phyloP scores from a whole-genome alignment of 2,888 invertebrate species.

The Cryptocephalus moraei region DNA sequence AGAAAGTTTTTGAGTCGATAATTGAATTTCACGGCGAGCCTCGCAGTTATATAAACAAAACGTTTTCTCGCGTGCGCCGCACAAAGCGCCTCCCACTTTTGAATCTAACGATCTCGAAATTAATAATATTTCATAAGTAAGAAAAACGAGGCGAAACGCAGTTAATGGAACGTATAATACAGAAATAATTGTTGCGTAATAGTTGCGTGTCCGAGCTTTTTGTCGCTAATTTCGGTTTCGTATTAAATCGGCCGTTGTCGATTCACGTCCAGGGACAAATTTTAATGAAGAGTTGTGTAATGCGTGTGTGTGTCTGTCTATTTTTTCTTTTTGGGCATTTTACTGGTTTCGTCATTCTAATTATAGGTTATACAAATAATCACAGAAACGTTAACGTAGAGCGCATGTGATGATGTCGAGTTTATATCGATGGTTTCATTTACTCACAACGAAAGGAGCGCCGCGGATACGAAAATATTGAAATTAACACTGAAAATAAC shows the following conservation, averaged over 20 bases:
- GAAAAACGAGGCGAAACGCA: constrained; percentile 7
- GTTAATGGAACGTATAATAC: constrained; percentile 7
- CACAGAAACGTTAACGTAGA: background rate
- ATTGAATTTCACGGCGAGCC: no score
- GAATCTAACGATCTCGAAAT: constrained; percentile 5
- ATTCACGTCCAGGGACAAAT: constrained; percentile 8
- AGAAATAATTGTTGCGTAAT: constrained; percentile 6
- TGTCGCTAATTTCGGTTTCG: constrained; percentile 4
- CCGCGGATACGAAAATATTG: no score
- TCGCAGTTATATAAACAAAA: no score
- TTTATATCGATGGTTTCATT: no score
- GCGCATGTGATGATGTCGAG: background rate
- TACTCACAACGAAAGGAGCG: no score
- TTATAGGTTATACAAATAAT: background rate
- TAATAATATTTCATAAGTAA: background rate
- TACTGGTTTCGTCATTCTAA: background rate
- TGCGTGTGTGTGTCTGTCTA: background rate
- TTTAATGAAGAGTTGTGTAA: constrained; percentile 5
- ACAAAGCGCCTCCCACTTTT: no score
- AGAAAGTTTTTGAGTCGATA: no score
- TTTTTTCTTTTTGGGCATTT: background rate
- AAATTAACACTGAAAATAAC: no score
- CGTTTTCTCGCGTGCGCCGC: no score
- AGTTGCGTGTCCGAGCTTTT: constrained; percentile 6
- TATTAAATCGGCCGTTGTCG: constrained; percentile 2